phyloP scores from a whole-genome alignment of 2,113 vertebrate genomes.

The Muntiacus muntjak region DNA sequence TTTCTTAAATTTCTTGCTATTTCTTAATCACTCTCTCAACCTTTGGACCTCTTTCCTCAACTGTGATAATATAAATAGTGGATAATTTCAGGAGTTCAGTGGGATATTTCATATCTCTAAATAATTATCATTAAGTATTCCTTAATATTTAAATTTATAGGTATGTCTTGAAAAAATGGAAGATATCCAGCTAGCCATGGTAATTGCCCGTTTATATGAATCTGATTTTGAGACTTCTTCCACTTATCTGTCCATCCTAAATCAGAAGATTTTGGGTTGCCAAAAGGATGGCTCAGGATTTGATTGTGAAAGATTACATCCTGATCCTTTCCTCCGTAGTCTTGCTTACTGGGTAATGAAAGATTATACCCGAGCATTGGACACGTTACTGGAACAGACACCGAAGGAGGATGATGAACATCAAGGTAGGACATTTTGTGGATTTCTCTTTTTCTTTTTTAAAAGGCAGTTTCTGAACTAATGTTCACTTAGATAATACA shows the following conservation, averaged over 20 bases:
- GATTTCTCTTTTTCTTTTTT: background rate
- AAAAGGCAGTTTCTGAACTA: background rate
- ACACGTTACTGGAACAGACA: constrained; percentile 94
- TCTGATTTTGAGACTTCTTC: constrained; percentile 96
- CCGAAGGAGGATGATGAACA: constrained; percentile 94
- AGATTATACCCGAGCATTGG: constrained; percentile 93
- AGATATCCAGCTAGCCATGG: constrained; percentile 97
- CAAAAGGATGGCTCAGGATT: constrained; percentile 89
- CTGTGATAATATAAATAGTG: background rate
- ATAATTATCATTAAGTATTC: constrained; percentile 1
- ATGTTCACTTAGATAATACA: background rate
- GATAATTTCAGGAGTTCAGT: background rate
- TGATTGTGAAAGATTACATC: constrained; percentile 88
- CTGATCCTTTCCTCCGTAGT: constrained; percentile 96
- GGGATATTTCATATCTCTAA: background rate
- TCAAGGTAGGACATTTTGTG: constrained; percentile 82
- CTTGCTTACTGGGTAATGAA: constrained; percentile 98
- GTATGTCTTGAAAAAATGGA: constrained; percentile 99
- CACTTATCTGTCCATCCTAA: constrained; percentile 92
- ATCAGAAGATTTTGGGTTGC: constrained; percentile 94
- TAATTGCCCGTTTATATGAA: constrained; percentile 95
- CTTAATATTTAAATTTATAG: constrained; percentile 75
- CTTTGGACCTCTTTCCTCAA: background rate
- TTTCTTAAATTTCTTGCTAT: background rate
- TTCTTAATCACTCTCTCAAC: background rate